Evolutionary conservation across 2,113 vertebrate genomes (phyloP).

Genomic region (Myodes glareolus): DNA sequence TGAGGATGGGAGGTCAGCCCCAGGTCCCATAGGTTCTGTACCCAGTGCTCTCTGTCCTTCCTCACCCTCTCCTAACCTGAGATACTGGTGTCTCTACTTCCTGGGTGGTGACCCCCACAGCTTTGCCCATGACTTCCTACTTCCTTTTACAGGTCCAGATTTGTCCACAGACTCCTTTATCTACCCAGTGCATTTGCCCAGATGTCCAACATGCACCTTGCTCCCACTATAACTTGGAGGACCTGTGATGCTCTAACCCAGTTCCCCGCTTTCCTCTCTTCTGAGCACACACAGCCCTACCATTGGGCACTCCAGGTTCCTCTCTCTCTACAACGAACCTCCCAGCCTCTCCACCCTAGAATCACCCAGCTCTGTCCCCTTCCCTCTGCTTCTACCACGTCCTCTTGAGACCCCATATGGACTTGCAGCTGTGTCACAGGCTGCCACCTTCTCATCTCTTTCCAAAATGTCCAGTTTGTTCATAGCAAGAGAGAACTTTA

Average conservation of each 20-base stretch:
- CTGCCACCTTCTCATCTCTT: not conserved
- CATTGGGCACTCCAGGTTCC: fast-evolving
- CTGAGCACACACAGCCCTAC: fast-evolving
- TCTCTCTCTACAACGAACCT: not conserved
- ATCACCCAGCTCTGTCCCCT: not conserved
- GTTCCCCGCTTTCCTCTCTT: not conserved
- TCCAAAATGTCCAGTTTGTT: not conserved
- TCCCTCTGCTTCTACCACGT: not conserved
- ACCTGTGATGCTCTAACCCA: fast-evolving
- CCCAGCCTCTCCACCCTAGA: not conserved
- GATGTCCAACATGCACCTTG: fast-evolving
- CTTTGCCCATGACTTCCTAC: not conserved
- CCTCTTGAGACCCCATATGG: not conserved
- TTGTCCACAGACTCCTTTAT: fast-evolving
- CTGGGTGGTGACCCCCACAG: not conserved
- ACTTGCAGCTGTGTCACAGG: fast-evolving
- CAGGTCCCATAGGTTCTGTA: fast-evolving
- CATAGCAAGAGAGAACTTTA: not conserved
- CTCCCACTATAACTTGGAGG: fast-evolving
- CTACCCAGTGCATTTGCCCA: fast-evolving
- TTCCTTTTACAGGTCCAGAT: not conserved
- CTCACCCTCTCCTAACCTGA: not conserved
- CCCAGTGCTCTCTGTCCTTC: not conserved
- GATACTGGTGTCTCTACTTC: not conserved
- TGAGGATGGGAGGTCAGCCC: not conserved